These are phyloP conservation scores for Heterochromis multidens DNA, from an alignment of 2,113 vertebrate species.

Conservation along the genomic window DNA sequence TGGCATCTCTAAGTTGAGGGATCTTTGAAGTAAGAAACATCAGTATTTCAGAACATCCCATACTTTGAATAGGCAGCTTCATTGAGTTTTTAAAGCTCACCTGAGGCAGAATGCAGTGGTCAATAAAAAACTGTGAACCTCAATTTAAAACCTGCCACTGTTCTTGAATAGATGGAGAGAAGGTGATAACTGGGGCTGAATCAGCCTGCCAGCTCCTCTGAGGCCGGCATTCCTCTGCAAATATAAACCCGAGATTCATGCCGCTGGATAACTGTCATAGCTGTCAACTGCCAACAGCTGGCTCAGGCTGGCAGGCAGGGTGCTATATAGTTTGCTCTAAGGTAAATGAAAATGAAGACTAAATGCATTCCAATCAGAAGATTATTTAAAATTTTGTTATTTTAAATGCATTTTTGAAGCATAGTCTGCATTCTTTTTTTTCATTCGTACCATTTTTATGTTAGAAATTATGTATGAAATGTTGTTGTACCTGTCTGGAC, in stretches of 20 bases:
- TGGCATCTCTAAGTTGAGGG: neutral
- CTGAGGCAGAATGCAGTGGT: neutral
- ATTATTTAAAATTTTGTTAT: neutral
- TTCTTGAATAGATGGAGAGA: neutral
- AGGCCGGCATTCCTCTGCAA: neutral
- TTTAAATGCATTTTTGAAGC: neutral
- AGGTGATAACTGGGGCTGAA: neutral
- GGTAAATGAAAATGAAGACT: neutral
- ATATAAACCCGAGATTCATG: neutral
- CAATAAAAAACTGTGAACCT: neutral
- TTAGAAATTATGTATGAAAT: neutral
- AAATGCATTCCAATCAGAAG: neutral
- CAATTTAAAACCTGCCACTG: neutral
- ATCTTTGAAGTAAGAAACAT: neutral
- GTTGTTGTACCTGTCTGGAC: neutral
- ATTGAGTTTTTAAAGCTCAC: neutral
- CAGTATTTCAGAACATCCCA: neutral
- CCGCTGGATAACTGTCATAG: neutral
- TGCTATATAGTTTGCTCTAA: neutral
- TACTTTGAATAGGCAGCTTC: neutral
- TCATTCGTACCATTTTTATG: neutral
- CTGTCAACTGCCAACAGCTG: neutral
- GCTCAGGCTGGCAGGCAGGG: neutral
- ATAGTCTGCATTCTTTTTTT: neutral
- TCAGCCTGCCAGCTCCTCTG: neutral